These are phyloP conservation scores for Luehdorfia chinensis DNA, from an alignment of 1,140 invertebrate genomes.

Conservation along the genomic window DNA sequence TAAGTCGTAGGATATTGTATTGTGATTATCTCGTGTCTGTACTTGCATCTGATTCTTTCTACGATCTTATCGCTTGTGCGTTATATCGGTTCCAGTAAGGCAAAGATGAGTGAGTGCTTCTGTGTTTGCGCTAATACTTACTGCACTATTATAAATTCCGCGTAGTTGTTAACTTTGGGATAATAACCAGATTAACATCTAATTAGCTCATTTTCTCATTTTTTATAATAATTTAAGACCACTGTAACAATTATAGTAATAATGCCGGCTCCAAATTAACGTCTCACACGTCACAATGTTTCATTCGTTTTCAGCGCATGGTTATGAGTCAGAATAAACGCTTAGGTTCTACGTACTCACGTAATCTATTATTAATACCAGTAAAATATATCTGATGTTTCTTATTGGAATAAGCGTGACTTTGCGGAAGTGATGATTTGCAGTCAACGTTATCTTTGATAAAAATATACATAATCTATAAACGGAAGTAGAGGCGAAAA, in stretches of 20 bases:
- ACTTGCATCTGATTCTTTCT: too few species aligned
- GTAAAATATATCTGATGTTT: conserved; percentile 7
- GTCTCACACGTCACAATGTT: conserved; percentile 15
- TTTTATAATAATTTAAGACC: background rate
- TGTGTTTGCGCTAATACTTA: too few species aligned
- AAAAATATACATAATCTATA: background rate
- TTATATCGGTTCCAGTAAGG: too few species aligned
- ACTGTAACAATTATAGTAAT: conserved; percentile 15
- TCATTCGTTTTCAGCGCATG: conserved; percentile 46
- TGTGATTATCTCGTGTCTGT: too few species aligned
- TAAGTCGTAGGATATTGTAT: too few species aligned
- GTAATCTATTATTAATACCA: conserved; percentile 22
- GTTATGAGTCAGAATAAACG: conserved; percentile 32
- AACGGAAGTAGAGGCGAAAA: conserved; percentile 1
- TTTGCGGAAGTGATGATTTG: conserved; percentile 3
- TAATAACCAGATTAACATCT: too few species aligned
- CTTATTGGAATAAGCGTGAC: conserved; percentile 1
- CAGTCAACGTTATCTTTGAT: background rate
- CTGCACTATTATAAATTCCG: too few species aligned
- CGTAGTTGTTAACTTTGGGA: too few species aligned
- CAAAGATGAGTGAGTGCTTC: too few species aligned
- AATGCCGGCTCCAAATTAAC: conserved; percentile 6
- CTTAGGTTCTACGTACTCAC: conserved; percentile 31
- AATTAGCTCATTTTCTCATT: too few species aligned
- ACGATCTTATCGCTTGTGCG: too few species aligned